Base-by-base conservation (phyloP, 2,888 invertebrate genomes). In the Lepidocyrtoides sp. region DNA sequence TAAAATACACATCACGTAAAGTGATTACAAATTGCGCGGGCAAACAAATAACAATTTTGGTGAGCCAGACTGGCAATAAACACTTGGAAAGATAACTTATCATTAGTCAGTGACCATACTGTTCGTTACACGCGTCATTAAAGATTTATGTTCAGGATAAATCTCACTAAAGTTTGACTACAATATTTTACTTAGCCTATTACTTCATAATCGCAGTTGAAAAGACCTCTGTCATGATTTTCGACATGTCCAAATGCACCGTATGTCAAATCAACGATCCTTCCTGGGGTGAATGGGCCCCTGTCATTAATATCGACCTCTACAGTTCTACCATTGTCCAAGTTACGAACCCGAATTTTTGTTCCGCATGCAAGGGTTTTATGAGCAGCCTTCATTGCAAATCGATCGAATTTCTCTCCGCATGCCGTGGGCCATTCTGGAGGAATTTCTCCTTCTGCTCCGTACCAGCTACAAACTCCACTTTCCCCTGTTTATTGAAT, bases 371-470 rank as follows among this genome's bases (percentile, higher is more conserved):
- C 92, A 17, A 93, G 69, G 0, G 48, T 66, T 48, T 88, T 88
- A 23, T 88, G 87, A 5, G 87, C 87, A 32, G 87, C 87, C 29
- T 77, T 91, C 92, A 26, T 87, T 51, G 81, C 85, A 32, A 87
- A 86, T 1, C 93, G 86, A 23, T 93, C 92, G 60, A 93, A 93
- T 4, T 75, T 77, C 48, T 92, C 89, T 4, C 69, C 88, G 48
- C 92, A 92, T n/a, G 93, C 92, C 32, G 93, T 93, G 0, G 92
- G 91, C 86, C 89, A 89, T 26, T 93, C 93, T 41, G 82, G 91
- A 5, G 93, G 93, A 82, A 93, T 93, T 87, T 93, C 93, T 8
- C 93, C 93, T 63, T 92, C 92, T 8, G 92, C 93, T 0, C 93
- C 93, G 29, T 93, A 93, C 90, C 91, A 92, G 2, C 90, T 90